These are phyloP conservation scores for Agonopterix subpropinquella DNA, from an alignment of 2,888 invertebrate genomes.

Conservation along the genomic window DNA sequence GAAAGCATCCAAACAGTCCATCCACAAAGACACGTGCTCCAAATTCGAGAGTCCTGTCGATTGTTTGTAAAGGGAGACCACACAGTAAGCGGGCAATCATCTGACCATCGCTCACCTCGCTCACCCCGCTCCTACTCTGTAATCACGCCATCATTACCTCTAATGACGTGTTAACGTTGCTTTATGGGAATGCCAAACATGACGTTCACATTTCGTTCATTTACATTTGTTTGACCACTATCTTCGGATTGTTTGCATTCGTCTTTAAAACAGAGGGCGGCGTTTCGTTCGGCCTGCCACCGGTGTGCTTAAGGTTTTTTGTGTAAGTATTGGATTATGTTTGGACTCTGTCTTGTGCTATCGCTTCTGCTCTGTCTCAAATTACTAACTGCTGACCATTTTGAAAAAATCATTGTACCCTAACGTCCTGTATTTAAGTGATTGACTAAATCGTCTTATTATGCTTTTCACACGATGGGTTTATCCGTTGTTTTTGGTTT, in stretches of 20 bases:
- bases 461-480: too few relatives aligned
- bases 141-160: constrained; percentile 74
- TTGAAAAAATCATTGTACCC: too few relatives aligned
- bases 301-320: constrained; percentile 55
- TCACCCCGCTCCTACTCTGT: constrained; percentile 52
- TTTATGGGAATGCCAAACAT: constrained; percentile 76
- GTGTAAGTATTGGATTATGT: constrained; percentile 57
- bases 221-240: constrained; percentile 74
- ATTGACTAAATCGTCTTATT: too few relatives aligned
- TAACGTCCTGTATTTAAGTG: too few relatives aligned
- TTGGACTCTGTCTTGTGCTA: constrained; percentile 36
- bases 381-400: constrained; percentile 13
- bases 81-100: constrained; percentile 67
- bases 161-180: constrained; percentile 75
- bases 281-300: constrained; percentile 53
- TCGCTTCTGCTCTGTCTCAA: constrained; percentile 34
- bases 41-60: constrained; percentile 39
- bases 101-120: constrained; percentile 48
- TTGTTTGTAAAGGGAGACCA: constrained; percentile 66
- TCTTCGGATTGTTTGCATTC: constrained; percentile 67
- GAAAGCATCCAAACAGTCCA: constrained; percentile 13
- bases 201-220: constrained; percentile 75
- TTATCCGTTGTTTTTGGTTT: too few relatives aligned
- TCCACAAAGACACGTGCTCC: constrained; percentile 46
- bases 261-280: constrained; percentile 74